Percentiles rank a stretch among this genome's conserved stretches.
These are phyloP conservation scores for Gymnoscopelus microlampas DNA, from an alignment of 2,797 vertebrate species.

Conservation along the genomic window DNA sequence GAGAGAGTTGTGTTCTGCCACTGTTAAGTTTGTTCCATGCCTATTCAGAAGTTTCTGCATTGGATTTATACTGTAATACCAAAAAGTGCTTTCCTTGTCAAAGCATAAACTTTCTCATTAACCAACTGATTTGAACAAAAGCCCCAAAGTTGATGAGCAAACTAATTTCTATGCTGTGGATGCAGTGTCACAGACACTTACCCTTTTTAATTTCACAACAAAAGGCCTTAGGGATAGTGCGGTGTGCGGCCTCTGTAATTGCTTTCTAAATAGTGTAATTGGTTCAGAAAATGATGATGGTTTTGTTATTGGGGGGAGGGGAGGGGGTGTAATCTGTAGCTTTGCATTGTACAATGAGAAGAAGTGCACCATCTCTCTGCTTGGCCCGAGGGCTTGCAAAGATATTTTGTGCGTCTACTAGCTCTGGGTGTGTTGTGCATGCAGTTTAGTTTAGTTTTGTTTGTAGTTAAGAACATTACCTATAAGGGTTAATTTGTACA, in stretches of 20 bases:
- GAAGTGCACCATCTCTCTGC: neutral
- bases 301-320: slow-evolving; percentile 3
- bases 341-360: neutral
- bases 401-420: no score
- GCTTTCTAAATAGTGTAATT: slow-evolving; percentile 13
- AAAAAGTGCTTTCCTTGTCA: neutral
- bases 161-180: slow-evolving; percentile 4
- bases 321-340: neutral
- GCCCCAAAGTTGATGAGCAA: slow-evolving; percentile 1
- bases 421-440: no score
- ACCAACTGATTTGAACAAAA: slow-evolving; percentile 1
- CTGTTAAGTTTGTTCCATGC: no score
- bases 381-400: neutral
- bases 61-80: neutral
- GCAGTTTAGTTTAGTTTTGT: no score
- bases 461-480: no score
- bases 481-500: no score
- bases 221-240: slow-evolving; percentile 6
- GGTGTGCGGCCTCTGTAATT: slow-evolving; percentile 9
- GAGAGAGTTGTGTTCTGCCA: no score
- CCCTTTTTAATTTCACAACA: slow-evolving; percentile 23
- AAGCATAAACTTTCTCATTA: neutral
- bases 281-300: slow-evolving; percentile 13
- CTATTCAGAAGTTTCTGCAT: no score
- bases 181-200: slow-evolving; percentile 26